These are phyloP conservation scores for Oreochromis grahami DNA, from an alignment of 2,797 vertebrate genomes.

Conservation along the genomic window DNA sequence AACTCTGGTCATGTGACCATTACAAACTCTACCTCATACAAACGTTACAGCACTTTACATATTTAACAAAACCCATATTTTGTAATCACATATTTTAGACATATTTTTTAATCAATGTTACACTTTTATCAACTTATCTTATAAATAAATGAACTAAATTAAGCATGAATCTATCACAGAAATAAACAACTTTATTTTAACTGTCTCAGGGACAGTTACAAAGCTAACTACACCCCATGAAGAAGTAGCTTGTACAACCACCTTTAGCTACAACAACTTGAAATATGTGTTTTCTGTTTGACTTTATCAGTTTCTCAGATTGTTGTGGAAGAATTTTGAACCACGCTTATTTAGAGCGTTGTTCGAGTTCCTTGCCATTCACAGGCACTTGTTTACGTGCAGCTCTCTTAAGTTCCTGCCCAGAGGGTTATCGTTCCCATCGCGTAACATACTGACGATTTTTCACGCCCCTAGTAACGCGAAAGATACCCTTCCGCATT, in stretches of 20 bases:
- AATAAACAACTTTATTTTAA: too few species aligned
- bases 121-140: too few species aligned
- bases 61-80: too few species aligned
- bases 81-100: too few species aligned
- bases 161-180: too few species aligned
- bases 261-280: background rate
- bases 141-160: too few species aligned
- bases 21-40: too few species aligned
- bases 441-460: background rate
- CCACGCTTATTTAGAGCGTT: background rate
- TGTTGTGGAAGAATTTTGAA: background rate
- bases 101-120: too few species aligned
- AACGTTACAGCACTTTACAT: too few species aligned
- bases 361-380: background rate
- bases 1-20: too few species aligned
- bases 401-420: background rate
- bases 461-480: too few species aligned
- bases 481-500: background rate
- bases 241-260: background rate
- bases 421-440: background rate
- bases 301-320: background rate
- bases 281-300: background rate
- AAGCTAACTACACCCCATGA: background rate
- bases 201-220: too few species aligned
- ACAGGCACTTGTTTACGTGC: background rate